Conservation (phyloP, 2,113 vertebrate genomes). For the Pseudorasbora parva region DNA sequence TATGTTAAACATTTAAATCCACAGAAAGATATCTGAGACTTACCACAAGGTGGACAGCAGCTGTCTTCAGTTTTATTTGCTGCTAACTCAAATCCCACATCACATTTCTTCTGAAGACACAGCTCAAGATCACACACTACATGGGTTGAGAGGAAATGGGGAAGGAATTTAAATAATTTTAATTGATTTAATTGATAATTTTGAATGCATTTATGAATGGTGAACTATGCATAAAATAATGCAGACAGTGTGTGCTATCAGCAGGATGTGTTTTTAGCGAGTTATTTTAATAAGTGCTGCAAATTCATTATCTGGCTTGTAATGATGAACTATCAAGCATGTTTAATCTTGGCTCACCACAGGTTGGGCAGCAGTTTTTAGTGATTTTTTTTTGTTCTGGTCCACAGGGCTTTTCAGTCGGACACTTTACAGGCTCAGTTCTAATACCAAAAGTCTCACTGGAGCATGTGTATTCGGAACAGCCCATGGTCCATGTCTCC, state of each 20-base stretch:
- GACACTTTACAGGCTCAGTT: conserved; percentile 26
- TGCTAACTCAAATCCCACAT: conserved; percentile 5
- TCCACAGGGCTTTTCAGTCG: not conserved
- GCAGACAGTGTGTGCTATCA: not conserved
- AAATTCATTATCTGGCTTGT: not conserved
- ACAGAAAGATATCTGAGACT: not conserved
- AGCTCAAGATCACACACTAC: conserved; percentile 18
- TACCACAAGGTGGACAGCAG: conserved; percentile 9
- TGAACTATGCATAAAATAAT: no score
- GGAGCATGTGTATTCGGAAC: conserved; percentile 44
- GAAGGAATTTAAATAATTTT: not conserved
- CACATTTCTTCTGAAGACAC: conserved; percentile 19
- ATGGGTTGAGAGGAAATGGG: not conserved
- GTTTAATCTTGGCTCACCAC: conserved; percentile 41
- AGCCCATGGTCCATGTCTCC: conserved; percentile 41
- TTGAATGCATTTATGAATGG: not conserved
- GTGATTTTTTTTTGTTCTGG: conserved; percentile 3
- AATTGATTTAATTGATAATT: no score
- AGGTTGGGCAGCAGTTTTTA: conserved; percentile 48
- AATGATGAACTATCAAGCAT: not conserved
- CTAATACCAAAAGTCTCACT: conserved; percentile 1
- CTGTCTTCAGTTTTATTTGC: not conserved
- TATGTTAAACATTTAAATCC: not conserved
- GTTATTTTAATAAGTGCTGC: not conserved
- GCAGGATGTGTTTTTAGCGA: not conserved